Evolutionary conservation across 2,888 invertebrate species (phyloP).

Genomic region (Polylopha cassiicola): DNA sequence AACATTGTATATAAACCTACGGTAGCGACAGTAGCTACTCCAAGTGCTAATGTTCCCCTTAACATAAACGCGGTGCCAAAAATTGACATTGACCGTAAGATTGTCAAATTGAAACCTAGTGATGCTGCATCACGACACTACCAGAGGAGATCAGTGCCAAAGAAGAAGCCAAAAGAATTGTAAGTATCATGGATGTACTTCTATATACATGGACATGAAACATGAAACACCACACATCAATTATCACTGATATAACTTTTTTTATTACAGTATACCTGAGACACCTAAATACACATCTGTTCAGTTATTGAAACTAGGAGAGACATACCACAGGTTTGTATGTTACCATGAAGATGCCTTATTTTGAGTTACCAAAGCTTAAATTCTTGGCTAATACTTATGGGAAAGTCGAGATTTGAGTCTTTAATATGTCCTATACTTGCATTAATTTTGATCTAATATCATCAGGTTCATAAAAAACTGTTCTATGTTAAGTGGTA

Average conservation of each 20-base stretch:
- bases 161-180: conserved; percentile 67
- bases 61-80: conserved; percentile 42
- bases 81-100: conserved; percentile 60
- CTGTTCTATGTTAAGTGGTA: too few species aligned
- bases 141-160: conserved; percentile 54
- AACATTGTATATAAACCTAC: conserved; percentile 50
- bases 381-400: too few species aligned
- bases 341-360: too few species aligned
- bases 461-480: too few species aligned
- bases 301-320: conserved; percentile 64
- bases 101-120: conserved; percentile 56
- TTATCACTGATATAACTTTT: conserved; percentile 14
- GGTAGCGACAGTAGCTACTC: conserved; percentile 31
- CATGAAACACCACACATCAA: too few species aligned
- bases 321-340: conserved; percentile 66
- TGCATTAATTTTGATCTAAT: too few species aligned
- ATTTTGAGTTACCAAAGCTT: too few species aligned
- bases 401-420: too few species aligned
- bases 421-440: too few species aligned
- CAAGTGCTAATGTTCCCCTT: conserved; percentile 25
- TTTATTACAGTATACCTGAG: conserved; percentile 38
- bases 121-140: conserved; percentile 37
- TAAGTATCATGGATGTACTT: conserved; percentile 36
- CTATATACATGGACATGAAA: too few species aligned
- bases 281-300: conserved; percentile 57